These are phyloP conservation scores for Grammomys surdaster DNA, from an alignment of 2,113 vertebrate genomes.

Conservation along the genomic window DNA sequence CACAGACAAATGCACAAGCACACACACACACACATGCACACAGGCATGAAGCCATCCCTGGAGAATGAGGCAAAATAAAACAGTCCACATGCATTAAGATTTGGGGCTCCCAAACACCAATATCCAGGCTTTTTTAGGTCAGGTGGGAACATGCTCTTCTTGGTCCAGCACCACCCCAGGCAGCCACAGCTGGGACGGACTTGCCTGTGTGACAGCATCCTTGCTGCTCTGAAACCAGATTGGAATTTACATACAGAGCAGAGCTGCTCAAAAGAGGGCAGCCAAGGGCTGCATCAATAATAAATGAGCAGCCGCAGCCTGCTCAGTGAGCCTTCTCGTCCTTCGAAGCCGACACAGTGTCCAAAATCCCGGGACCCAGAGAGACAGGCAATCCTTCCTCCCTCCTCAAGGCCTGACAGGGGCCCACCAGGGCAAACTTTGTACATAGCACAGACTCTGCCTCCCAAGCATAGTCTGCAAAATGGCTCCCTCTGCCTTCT, in stretches of 20 bases:
- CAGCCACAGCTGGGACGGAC: not conserved
- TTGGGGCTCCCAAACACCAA: not conserved
- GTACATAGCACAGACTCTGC: not conserved
- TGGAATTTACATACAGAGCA: slow-evolving; percentile 51
- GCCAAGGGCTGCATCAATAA: slow-evolving; percentile 27
- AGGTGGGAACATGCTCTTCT: not conserved
- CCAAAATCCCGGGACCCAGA: not conserved
- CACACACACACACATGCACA: not conserved
- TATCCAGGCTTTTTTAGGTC: not conserved
- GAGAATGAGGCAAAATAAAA: not conserved
- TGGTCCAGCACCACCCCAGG: not conserved
- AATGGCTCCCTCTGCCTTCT: not conserved
- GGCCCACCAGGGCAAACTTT: not conserved
- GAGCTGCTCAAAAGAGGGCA: slow-evolving; percentile 28
- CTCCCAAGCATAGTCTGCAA: not conserved
- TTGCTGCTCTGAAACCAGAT: not conserved
- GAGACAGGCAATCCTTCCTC: not conserved
- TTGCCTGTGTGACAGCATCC: not conserved
- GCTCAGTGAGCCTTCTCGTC: not conserved
- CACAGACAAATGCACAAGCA: not conserved
- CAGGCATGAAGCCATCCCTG: not conserved
- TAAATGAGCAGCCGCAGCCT: not conserved
- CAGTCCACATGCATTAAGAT: not conserved
- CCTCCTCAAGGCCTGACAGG: not conserved
- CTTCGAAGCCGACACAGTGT: not conserved